These are phyloP conservation scores for Drosophila obscura DNA, from an alignment of 1,140 invertebrate genomes.

Conservation along the genomic window DNA sequence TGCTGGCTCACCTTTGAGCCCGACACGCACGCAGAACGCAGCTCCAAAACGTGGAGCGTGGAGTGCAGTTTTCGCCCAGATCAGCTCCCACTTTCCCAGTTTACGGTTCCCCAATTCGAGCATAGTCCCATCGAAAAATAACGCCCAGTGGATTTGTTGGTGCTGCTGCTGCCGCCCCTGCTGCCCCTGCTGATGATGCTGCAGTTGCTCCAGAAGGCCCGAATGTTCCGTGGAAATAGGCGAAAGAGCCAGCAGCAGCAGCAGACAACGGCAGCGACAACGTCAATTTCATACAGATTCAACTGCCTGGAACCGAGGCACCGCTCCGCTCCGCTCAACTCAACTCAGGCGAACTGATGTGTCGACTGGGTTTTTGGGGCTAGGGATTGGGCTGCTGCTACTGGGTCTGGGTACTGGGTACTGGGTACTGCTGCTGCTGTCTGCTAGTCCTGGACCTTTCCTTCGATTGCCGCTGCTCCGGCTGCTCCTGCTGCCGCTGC, in stretches of 20 bases:
- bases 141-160: constrained; percentile 64
- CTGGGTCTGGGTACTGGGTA: constrained; percentile 16
- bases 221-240: too few species aligned
- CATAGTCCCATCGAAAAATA: constrained; percentile 55
- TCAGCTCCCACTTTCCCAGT: constrained; percentile 4
- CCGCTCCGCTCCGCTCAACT: constrained; percentile 9
- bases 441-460: constrained; percentile 24
- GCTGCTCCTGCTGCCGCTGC: constrained; percentile 4
- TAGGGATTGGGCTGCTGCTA: constrained; percentile 3
- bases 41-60: constrained; percentile 43
- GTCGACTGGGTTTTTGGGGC: constrained; percentile 29
- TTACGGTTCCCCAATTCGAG: constrained; percentile 21
- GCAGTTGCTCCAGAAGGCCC: constrained; percentile 43
- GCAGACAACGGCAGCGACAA: constrained; percentile 32
- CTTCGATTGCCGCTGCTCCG: constrained; percentile 29
- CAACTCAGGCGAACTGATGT: constrained; percentile 56
- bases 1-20: constrained; percentile 23
- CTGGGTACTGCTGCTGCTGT: not conserved
- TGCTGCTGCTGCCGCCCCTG: not conserved
- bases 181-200: constrained; percentile 24
- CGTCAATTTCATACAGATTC: constrained; percentile 76
- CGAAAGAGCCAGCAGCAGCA: constrained; percentile 6
- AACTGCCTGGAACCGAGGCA: constrained; percentile 32
- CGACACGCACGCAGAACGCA: constrained; percentile 36
- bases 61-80: not conserved